Base-by-base conservation (phyloP, 2,797 vertebrate genomes). In the Decapterus maruadsi region DNA sequence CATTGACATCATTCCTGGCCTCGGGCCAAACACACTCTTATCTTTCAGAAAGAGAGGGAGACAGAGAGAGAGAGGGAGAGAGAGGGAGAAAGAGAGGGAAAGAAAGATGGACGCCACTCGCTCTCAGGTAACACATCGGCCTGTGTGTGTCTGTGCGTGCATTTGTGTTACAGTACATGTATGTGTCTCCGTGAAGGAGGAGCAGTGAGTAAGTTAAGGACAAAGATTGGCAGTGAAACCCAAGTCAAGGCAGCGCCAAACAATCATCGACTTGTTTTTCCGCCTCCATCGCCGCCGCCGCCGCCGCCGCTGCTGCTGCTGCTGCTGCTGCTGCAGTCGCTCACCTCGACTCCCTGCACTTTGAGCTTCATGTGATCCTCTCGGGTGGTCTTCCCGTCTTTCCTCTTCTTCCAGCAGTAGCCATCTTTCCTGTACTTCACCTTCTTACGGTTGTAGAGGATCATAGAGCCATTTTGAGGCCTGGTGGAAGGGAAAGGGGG, bases 331-430 rank as follows among this genome's bases (percentile, higher is more conserved):
- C 26, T 46, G 59, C 81, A 77, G 78, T 63, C 59, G 90, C 95
- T 96, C 95, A 99, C 97, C 97, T 99, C 98, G 51, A 98, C 97
- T 92, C 98, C 98, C 95, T 99, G 98, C 87, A 99, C 97, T 90
- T 99, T 99, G 81, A 99, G 96, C 72, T 99, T 99, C 98, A 99
- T 99, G 93, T 99, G 98, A 94, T 99, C 98, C 92, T 99, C 98
- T 87, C 97, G 83, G 74, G 98, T 99, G 75, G 98, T 99, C 90
- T 99, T 99, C 85, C 98, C 97, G 0, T 98, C 98, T 96, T 99
- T 99, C 94, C 98, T 95, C 92, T 99, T 99, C 89, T 99, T 99
- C 98, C 98, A 99, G 94, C 98, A 99, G 93, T 99, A 99, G 71
- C 98, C 98, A 92, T 99, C 98, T 87, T 99, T 99, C 94, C 98